Evolutionary conservation across 2,113 vertebrate species (phyloP).

Genomic region (Spermophilus dauricus): DNA sequence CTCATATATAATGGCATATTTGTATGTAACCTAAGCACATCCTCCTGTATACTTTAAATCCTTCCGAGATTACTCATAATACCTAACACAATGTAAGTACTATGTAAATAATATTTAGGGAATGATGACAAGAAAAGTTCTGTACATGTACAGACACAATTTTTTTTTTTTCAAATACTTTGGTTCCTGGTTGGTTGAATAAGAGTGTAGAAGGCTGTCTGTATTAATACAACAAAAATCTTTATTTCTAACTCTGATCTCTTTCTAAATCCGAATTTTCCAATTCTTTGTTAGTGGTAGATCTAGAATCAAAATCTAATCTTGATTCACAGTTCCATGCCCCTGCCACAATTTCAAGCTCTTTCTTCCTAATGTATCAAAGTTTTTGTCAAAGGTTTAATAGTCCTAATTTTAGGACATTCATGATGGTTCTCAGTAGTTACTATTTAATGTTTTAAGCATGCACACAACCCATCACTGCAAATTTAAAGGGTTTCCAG

Average conservation of each 20-base stretch:
- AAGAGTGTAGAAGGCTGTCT: background rate
- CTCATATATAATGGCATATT: background rate
- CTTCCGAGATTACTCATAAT: background rate
- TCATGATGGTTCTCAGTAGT: background rate
- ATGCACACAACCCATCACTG: background rate
- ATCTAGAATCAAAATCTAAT: background rate
- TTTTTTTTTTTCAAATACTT: background rate
- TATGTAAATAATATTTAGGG: background rate
- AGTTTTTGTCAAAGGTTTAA: background rate
- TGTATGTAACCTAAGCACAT: background rate
- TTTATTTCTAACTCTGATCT: background rate
- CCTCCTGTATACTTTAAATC: background rate
- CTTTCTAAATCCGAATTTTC: background rate
- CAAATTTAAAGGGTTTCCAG: background rate
- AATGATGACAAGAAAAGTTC: background rate
- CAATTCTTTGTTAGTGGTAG: background rate
- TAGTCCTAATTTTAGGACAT: background rate
- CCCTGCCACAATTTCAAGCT: background rate
- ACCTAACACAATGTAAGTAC: background rate
- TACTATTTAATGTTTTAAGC: background rate
- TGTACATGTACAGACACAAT: background rate
- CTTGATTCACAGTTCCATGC: background rate
- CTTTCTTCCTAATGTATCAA: background rate
- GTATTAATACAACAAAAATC: background rate
- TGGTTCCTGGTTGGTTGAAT: background rate